phyloP scores from a whole-genome alignment of 2,113 vertebrate species.

The Panthera leo region DNA sequence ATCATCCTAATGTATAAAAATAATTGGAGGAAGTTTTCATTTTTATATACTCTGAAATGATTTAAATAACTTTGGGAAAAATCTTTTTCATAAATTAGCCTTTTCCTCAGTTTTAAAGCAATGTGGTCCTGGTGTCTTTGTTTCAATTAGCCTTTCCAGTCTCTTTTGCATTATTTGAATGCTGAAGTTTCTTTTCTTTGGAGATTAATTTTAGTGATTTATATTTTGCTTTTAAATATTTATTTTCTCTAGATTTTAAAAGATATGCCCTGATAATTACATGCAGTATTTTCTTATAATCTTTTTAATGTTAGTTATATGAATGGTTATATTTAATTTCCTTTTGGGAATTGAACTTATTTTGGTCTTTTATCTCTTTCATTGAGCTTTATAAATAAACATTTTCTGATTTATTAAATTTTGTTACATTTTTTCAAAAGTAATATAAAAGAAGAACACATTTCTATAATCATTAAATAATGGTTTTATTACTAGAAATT shows the following conservation, averaged over 20 bases:
- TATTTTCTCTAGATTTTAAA: not conserved
- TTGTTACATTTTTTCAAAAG: not conserved
- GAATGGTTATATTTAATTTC: not conserved
- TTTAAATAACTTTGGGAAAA: not conserved
- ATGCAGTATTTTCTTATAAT: not conserved
- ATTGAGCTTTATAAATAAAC: not conserved
- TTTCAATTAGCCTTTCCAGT: not conserved
- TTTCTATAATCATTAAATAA: not conserved
- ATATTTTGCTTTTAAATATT: not conserved
- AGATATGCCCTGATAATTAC: not conserved
- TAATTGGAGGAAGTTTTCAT: not conserved
- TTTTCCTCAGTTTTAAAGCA: not conserved
- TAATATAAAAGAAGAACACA: not conserved
- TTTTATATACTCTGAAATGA: not conserved
- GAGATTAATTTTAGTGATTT: not conserved
- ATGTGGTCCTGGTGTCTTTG: not conserved
- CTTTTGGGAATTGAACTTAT: not conserved
- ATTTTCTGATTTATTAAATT: not conserved
- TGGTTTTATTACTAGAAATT: not conserved
- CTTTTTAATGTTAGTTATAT: not conserved
- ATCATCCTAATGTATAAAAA: not conserved
- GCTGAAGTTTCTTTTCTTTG: not conserved
- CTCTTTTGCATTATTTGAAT: not conserved
- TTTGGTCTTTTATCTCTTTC: not conserved
- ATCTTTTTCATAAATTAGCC: not conserved